phyloP scores from a whole-genome alignment of 1,140 invertebrate genomes.

The Planococcus citri region DNA sequence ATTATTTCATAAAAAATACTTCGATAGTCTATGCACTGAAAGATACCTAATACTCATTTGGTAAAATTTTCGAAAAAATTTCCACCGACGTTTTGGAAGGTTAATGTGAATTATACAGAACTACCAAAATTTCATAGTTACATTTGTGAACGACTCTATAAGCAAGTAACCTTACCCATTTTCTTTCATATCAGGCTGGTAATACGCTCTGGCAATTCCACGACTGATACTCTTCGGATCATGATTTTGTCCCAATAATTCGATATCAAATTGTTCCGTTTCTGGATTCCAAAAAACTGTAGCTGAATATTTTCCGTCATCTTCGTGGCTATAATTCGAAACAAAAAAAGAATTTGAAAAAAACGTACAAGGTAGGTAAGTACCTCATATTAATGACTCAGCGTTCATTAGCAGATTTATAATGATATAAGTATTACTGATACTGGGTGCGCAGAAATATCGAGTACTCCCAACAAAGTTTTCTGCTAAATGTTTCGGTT shows the following conservation, averaged over 20 bases:
- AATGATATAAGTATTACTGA: too few relatives aligned
- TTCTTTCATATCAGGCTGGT: conserved; percentile 48
- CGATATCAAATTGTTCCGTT: conserved; percentile 50
- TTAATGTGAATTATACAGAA: too few relatives aligned
- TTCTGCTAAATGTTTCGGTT: too few relatives aligned
- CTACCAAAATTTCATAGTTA: too few relatives aligned
- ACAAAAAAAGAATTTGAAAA: conserved; percentile 24
- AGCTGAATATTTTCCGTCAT: conserved; percentile 57
- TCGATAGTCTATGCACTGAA: background rate
- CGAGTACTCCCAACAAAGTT: too few relatives aligned
- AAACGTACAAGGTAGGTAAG: too few relatives aligned
- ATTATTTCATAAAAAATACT: conserved; percentile 10
- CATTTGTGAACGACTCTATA: too few relatives aligned
- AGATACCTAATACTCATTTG: background rate
- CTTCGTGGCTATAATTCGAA: conserved; percentile 39
- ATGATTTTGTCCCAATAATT: conserved; percentile 64
- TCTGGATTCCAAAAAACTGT: conserved; percentile 50
- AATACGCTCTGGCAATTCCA: conserved; percentile 55
- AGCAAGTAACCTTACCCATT: conserved; percentile 41
- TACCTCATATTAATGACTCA: too few relatives aligned
- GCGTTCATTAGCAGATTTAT: too few relatives aligned
- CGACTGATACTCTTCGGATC: conserved; percentile 45
- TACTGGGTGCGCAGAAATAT: too few relatives aligned
- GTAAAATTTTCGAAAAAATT: background rate
- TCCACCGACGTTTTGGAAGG: too few relatives aligned